Base-by-base conservation (phyloP, 2,888 invertebrate genomes). In the Sarcophaga variegata region DNA sequence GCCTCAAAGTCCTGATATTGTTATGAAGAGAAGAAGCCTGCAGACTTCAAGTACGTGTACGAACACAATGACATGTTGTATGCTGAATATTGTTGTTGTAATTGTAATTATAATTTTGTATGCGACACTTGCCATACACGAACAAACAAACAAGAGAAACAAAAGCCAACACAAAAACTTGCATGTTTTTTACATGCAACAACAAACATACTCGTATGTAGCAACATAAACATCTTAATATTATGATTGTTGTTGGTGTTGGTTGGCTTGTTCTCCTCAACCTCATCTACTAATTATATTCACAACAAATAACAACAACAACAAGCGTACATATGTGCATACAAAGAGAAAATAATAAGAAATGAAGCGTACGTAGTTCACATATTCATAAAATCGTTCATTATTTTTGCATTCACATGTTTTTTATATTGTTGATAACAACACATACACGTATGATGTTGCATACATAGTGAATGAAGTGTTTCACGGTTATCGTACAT, bases 231-330 rank as follows among this genome's bases (percentile, higher is more conserved):
- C 54, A 80, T 64, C 47, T 66, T 71, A 10, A 71, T 71, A 79
- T 71, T 63, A 22, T 54, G 63, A 37, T 69, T 60, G 59, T 62
- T 22, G 14, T 62, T 54, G 49, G 4, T 54, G 14, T 17, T 49
- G 60, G 6, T 25, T 71, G 27, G 37, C 8, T 77, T 71, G 27
- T 45, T 60, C 54, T 59, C 79, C 79, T 75, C 62, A 67, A 62
- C 62, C 74, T 78, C 79, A 60, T 75, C 70, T 80, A 75, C 76
- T 80, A 76, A 84, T 84, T 84, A 84, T 84, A 75, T 80, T 76
- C 75, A 54, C 62, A 75, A 77, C 66, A 77, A 76, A 81, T 60
- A 81, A 60, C 66, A 67, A 74, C 17, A 81, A 27, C 11, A 67
- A 60, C 63, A 45, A 10, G 49, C 22, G 20, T 20, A 20, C 20